Evolutionary conservation across 2,888 invertebrate genomes (phyloP), one percentile per base, ranked within the genome.

Genomic region (Sesia bembeciformis): DNA sequence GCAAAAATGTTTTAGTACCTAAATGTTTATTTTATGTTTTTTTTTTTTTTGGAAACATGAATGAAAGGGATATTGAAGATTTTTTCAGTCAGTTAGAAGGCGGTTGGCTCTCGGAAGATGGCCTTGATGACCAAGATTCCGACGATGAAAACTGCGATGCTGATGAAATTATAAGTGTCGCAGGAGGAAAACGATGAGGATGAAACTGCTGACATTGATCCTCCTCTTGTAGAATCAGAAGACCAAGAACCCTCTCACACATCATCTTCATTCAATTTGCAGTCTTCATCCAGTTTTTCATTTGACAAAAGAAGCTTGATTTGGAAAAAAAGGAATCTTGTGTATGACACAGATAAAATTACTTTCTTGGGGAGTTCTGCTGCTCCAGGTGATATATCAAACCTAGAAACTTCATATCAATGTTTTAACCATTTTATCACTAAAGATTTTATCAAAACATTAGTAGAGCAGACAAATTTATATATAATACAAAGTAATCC

Each of bases 301-400:
- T 72, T 70, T 66, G 66, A 68, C 60, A 72, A 71, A 71, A 70
- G 67, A 68, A 70, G 54, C 57, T 60, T 62, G 64, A 69, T 71
- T 59, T 67, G 67, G 68, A 69, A 68, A 66, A 52, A 69, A 66
- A 64, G 65, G 57, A 64, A 64, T 64, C 61, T 71, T 55, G 64
- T 65, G 62, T 67, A 60, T 63, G 66, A 69, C 53, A 53, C 59
- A 65, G 54, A 66, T 64, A 68, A 68, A 62, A 70, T 65, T 62
- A 69, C 65, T 67, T 70, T 65, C 64, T 66, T 66, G 63, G 64
- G 65, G 61, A 68, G 58, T 60, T 68, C 61, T 69, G 57, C 62
- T 63, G 57, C 64, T 67, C 39, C 65, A 63, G 63, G 40, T 64
- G 61, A 3, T 52, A 3, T 63, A 60, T 62, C 62, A 62, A 52